Conservation (phyloP, 2,888 invertebrate genomes). For the Nycteola revayana region DNA sequence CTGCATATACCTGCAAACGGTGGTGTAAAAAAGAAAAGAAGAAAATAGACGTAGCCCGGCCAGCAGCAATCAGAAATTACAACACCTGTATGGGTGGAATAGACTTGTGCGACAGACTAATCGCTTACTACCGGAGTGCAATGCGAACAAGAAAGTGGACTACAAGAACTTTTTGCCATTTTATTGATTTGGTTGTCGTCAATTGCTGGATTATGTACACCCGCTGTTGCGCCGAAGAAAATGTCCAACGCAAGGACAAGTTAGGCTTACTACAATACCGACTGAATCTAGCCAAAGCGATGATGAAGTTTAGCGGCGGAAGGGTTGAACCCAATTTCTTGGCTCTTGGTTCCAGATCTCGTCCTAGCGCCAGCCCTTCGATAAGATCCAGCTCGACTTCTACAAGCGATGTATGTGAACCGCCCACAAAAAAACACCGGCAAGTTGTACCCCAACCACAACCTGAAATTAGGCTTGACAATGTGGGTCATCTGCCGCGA, state of each 20-base stretch:
- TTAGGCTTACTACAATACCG: conserved; percentile 26
- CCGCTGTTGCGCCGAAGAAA: conserved; percentile 25
- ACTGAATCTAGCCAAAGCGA: conserved; percentile 17
- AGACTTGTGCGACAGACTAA: conserved; percentile 38
- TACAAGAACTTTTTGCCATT: conserved; percentile 16
- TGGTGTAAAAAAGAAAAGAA: conserved; percentile 23
- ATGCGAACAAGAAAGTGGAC: conserved; percentile 24
- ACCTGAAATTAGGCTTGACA: conserved; percentile 17
- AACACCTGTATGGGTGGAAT: conserved; percentile 39
- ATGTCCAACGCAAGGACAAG: conserved; percentile 16
- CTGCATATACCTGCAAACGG: conserved; percentile 19
- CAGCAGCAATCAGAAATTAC: conserved; percentile 29
- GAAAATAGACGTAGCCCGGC: conserved; percentile 21
- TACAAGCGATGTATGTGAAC: conserved; percentile 4
- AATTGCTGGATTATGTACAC: conserved; percentile 28
- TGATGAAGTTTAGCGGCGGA: conserved; percentile 13
- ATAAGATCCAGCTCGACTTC: conserved; percentile 4
- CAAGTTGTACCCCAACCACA: conserved; percentile 15
- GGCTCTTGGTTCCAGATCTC: conserved; percentile 1
- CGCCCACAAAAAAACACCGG: conserved; percentile 14
- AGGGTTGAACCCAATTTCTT: conserved; percentile 3
- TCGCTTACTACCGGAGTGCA: conserved; percentile 35
- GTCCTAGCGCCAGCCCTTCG: conserved; percentile 8
- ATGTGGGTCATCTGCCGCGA: conserved; percentile 22
- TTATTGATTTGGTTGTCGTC: conserved; percentile 19